phyloP scores from a whole-genome alignment of 2,113 vertebrate species.

The Myiagra hebetior region DNA sequence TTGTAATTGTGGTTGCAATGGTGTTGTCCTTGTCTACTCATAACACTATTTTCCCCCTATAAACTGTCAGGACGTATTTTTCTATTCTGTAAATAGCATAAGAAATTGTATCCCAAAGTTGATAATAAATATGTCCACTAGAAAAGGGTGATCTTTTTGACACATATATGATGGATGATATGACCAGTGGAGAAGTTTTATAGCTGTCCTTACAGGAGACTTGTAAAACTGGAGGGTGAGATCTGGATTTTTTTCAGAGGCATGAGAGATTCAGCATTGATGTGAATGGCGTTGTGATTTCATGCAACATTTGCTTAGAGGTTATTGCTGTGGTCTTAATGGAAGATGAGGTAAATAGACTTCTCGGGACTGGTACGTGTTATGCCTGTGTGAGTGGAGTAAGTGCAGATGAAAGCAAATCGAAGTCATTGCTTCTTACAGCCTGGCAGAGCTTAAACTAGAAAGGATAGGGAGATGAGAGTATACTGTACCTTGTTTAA shows the following conservation, averaged over 20 bases:
- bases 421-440: background rate
- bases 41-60: conserved; percentile 13
- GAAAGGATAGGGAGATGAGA: background rate
- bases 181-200: background rate
- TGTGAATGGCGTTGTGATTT: background rate
- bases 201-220: background rate
- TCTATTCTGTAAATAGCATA: conserved; percentile 20
- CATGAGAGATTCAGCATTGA: background rate
- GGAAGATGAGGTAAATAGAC: background rate
- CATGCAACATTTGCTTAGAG: conserved; percentile 13
- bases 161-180: background rate
- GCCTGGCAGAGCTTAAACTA: background rate
- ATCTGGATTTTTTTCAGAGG: background rate
- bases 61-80: conserved; percentile 39
- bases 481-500: background rate
- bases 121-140: background rate
- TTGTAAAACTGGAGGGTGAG: background rate
- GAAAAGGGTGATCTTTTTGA: background rate
- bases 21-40: conserved; percentile 42
- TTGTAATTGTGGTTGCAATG: conserved; percentile 61
- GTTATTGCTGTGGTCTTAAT: background rate
- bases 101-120: conserved; percentile 31
- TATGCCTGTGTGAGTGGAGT: background rate
- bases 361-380: background rate
- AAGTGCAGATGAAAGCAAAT: background rate